Evolutionary conservation across 1,140 invertebrate genomes (phyloP).

Genomic region (Bombus picipes): DNA sequence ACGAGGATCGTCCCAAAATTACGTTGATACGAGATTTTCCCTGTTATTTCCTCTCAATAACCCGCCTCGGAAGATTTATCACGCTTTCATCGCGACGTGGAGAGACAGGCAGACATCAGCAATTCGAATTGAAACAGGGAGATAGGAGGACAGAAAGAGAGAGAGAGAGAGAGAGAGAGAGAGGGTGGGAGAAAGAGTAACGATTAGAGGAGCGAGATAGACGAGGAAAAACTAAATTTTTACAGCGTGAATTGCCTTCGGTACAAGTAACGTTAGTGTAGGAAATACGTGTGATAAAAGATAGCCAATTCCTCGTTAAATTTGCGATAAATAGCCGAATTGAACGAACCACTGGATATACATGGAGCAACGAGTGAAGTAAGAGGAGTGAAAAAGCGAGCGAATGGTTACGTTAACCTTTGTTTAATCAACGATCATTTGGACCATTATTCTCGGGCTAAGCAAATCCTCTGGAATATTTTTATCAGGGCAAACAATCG

Average conservation of each 20-base stretch:
- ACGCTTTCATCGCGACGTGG: background rate
- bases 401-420: background rate
- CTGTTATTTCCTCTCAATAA: slow-evolving; percentile 17
- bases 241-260: slow-evolving; percentile 33
- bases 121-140: background rate
- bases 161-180: background rate
- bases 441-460: no score
- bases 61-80: slow-evolving; percentile 18
- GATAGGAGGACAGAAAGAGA: background rate
- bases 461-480: no score
- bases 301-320: background rate
- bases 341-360: background rate
- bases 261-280: background rate
- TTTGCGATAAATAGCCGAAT: background rate
- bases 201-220: background rate
- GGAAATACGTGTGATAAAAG: slow-evolving; percentile 10
- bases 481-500: no score
- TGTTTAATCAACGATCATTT: background rate
- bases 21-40: background rate
- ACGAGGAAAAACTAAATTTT: background rate
- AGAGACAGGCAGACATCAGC: background rate
- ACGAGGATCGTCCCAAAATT: background rate
- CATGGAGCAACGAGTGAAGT: background rate
- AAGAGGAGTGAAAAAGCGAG: no score
- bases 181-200: background rate